Percentiles rank a stretch among this genome's conserved stretches.
Evolutionary conservation across 2,113 vertebrate genomes (phyloP).

Genomic region (Eurystomus gularis): DNA sequence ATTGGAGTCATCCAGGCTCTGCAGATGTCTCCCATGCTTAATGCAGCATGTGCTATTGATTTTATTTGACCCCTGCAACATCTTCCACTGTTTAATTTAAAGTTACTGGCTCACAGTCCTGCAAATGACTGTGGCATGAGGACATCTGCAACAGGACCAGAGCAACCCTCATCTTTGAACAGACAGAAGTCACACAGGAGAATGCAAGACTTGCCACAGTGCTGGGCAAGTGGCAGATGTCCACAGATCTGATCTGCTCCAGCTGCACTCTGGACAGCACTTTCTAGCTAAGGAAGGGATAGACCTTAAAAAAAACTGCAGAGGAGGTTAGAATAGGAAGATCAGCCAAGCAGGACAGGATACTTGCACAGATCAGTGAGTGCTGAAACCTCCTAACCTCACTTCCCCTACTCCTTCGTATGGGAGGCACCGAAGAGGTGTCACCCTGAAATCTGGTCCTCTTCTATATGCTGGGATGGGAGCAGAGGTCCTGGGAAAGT

Average conservation of each 20-base stretch:
- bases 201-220: background rate
- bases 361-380: background rate
- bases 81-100: background rate
- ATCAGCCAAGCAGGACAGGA: background rate
- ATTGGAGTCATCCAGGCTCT: background rate
- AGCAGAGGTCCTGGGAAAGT: background rate
- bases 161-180: background rate
- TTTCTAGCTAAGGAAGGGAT: background rate
- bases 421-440: fast-evolving
- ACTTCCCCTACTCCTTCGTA: background rate
- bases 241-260: background rate
- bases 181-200: fast-evolving
- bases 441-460: background rate
- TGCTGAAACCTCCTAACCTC: background rate
- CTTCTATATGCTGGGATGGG: background rate
- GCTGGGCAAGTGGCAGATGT: fast-evolving
- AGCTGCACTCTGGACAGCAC: background rate
- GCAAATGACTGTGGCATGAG: fast-evolving
- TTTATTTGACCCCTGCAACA: background rate
- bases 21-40: background rate
- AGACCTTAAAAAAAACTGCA: background rate
- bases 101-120: background rate
- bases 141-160: background rate
- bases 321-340: background rate
- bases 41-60: background rate